Conservation (phyloP, 2,797 vertebrate genomes). For the Rhodeus uyekii region DNA sequence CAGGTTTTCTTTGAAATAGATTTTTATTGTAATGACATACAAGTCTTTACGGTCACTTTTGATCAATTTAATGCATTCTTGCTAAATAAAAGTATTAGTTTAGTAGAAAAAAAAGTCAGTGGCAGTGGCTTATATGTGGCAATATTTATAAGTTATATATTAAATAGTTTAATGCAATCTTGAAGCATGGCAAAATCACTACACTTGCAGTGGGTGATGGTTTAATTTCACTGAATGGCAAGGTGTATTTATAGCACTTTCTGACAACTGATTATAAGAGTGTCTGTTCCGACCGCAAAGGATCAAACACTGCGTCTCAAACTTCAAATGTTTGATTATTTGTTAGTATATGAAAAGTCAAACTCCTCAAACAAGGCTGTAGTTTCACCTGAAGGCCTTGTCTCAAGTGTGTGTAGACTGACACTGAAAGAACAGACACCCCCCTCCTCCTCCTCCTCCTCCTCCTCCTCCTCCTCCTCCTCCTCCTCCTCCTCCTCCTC, state of each 20-base stretch:
- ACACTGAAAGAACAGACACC: background rate
- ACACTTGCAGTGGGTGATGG: background rate
- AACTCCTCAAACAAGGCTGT: background rate
- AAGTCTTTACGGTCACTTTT: background rate
- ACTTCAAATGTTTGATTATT: constrained; percentile 13
- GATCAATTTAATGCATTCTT: background rate
- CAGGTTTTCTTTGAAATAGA: background rate
- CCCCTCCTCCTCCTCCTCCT: no score
- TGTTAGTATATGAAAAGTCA: background rate
- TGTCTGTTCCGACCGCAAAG: background rate
- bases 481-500: no score
- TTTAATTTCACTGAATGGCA: background rate
- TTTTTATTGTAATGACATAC: background rate
- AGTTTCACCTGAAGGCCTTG: background rate
- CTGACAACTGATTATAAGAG: background rate
- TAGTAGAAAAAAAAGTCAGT: no score
- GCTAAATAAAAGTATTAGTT: background rate
- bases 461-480: no score
- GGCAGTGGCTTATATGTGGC: no score
- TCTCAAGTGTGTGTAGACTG: background rate
- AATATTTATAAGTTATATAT: background rate
- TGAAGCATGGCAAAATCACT: background rate
- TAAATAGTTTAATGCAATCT: background rate
- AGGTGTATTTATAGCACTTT: background rate
- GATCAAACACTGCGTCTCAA: background rate